Evolutionary conservation across 2,888 invertebrate genomes (phyloP), one percentile per base, ranked within the genome.

Genomic region (Spilarctia lutea): DNA sequence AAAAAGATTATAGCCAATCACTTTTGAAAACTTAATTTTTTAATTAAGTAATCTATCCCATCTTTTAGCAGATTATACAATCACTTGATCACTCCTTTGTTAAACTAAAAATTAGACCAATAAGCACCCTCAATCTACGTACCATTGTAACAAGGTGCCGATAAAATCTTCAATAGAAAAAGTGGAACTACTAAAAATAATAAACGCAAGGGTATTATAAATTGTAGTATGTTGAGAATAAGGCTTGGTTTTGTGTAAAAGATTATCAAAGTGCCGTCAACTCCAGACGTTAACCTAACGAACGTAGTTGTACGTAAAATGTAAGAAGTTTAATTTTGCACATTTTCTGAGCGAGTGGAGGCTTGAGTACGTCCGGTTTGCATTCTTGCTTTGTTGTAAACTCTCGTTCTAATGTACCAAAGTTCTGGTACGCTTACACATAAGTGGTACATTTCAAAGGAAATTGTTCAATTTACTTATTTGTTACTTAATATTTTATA

Each of bases 131-230:
- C 78, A 42, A 84, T 72, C 73, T 75, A 75, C 74, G 80, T 77
- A 80, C 77, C 78, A 82, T 75, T 80, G 75, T 82, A 82, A 71
- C 73, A 83, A 76, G 68, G 71, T 79, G 82, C 75, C 81, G 76
- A 83, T 82, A 84, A 84, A 84, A 83, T 80, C 82, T 84, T 74
- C 73, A 84, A 84, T 76, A 78, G 73, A 83, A 83, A 83, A 83
- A 80, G 69, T 78, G 66, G 75, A 45, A 75, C 78, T 81, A 81
- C 81, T 33, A 65, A 71, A 60, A 72, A 74, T 66, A 66, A 18
- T 45, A 10, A 0, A 16, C 30, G 8, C 11, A 20, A 27, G 60
- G 52, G 56, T 13, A 76, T 73, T 73, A 68, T 76, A 42, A 16
- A 68, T 71, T 75, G 18, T 84, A 65, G 0, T 0, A 0, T 0